phyloP scores from a whole-genome alignment of 2,797 vertebrate species.

The Philypnodon macrostomus region DNA sequence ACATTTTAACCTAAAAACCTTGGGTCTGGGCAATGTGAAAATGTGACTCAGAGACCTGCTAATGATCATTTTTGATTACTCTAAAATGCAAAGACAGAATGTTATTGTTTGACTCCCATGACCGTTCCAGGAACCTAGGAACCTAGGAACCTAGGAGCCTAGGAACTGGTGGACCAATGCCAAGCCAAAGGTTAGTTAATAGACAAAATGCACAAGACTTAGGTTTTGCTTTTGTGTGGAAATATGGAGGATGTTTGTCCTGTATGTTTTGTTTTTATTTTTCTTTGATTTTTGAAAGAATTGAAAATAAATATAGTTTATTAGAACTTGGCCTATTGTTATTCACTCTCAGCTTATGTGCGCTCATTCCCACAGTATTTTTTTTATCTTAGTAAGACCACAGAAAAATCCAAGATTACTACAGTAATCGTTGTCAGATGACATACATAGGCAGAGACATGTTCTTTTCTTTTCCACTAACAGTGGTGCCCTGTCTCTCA shows the following conservation, averaged over 20 bases:
- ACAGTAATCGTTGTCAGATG: constrained; percentile 71
- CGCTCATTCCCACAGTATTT: constrained; percentile 62
- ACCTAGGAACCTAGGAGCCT: too few relatives aligned
- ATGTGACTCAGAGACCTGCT: constrained; percentile 1
- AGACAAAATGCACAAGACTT: constrained; percentile 63
- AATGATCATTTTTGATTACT: constrained; percentile 5
- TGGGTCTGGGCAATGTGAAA: constrained; percentile 20
- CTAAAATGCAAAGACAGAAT: too few relatives aligned
- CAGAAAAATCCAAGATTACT: constrained; percentile 65
- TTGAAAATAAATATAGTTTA: constrained; percentile 79
- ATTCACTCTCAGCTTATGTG: too few relatives aligned
- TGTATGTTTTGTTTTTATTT: constrained; percentile 49
- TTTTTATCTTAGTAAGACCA: constrained; percentile 31
- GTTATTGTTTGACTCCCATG: too few relatives aligned
- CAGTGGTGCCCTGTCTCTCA: constrained; percentile 44
- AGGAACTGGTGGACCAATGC: constrained; percentile 60
- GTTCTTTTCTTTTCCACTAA: constrained; percentile 58
- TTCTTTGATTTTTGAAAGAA: constrained; percentile 45
- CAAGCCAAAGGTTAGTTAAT: constrained; percentile 77
- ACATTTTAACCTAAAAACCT: background rate
- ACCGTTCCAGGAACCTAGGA: too few relatives aligned
- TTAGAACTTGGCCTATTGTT: constrained; percentile 56
- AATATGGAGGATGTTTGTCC: constrained; percentile 39
- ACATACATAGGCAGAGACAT: constrained; percentile 57
- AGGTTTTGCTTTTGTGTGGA: constrained; percentile 49